Base-by-base conservation (phyloP, 2,888 invertebrate species). In the Eurois occulta region DNA sequence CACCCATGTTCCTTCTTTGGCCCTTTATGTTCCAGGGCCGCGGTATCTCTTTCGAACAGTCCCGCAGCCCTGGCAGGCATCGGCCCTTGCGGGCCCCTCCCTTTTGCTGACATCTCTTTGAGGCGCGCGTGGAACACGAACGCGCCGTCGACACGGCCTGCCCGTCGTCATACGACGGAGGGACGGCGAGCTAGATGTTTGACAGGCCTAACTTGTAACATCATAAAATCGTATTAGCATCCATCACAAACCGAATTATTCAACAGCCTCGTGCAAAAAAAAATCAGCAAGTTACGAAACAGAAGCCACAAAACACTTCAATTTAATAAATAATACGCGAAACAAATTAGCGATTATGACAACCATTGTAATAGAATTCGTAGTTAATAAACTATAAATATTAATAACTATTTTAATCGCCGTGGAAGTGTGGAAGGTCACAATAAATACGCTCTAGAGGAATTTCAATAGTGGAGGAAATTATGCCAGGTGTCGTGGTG, bases 381-480 rank as follows among this genome's bases (percentile, higher is more conserved):
- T 68, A 43, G 11, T 58, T 58, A 66, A 70, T 79, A 85, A 67
- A 58, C 28, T 32, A 48, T 43, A 71, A 46, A 73, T 55, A 46
- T 69, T 66, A 65, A 79, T 65, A 16, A 58, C 35, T 48, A 72
- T 70, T 55, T 55, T 80, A 70, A 70, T 85, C 38, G 8, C 46
- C 43, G 41, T 78, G 16, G 55, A 38, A 78, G 28, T 38, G 58
- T 58, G 21, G 43, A 84, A 84, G 72, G 72, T 66, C 69, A 46
- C 24, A 60, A 60, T 58, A 78, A 80, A 52, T 66, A 83, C 11
- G 58, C 41, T 66, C 11, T 24, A 46, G 21, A 80, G n/a, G 65
- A 80, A 80, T 84, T 81, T 60, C 46, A 72, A 68, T 55, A 18
- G 67, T 65, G 16, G 10, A 55, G 58, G 43, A 66, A 69, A 80